Evolutionary conservation across 1,140 invertebrate species (phyloP).

Genomic region (Drosophila hydei): DNA sequence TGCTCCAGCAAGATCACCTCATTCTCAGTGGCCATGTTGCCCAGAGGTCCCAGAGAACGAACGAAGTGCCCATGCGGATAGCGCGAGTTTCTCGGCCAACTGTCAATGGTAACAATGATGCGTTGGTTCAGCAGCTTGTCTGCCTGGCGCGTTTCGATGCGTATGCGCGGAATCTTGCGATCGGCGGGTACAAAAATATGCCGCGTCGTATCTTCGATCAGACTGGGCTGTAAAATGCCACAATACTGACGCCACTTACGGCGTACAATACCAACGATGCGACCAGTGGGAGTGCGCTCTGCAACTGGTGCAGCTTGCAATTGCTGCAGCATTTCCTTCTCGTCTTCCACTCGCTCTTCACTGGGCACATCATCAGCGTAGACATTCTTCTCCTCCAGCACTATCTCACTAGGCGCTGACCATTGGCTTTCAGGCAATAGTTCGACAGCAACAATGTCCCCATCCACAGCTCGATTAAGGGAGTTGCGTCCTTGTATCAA

Average conservation of each 20-base stretch:
- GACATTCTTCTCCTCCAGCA: slow-evolving; percentile 92
- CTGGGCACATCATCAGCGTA: slow-evolving; percentile 89
- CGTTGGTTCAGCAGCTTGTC: slow-evolving; percentile 91
- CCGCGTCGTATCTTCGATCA: slow-evolving; percentile 88
- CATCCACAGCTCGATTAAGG: slow-evolving; percentile 98
- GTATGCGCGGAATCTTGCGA: slow-evolving; percentile 94
- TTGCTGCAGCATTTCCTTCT: slow-evolving; percentile 68
- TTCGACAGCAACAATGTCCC: slow-evolving; percentile 96
- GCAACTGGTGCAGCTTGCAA: slow-evolving; percentile 77
- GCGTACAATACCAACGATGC: slow-evolving; percentile 97
- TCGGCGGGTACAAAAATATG: slow-evolving; percentile 97
- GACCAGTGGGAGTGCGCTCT: slow-evolving; percentile 89
- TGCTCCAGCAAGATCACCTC: slow-evolving; percentile 98
- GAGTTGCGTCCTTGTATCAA: slow-evolving; percentile 94
- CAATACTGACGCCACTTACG: slow-evolving; percentile 99
- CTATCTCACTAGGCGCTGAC: slow-evolving; percentile 93
- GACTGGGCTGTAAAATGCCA: slow-evolving; percentile 94
- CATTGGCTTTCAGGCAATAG: slow-evolving; percentile 95
- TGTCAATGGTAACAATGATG: slow-evolving; percentile 96
- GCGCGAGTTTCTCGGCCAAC: slow-evolving; percentile 94
- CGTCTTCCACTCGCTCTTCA: slow-evolving; percentile 75
- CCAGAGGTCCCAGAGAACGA: slow-evolving; percentile 90
- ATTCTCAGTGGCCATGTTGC: slow-evolving; percentile 96
- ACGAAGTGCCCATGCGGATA: slow-evolving; percentile 94
- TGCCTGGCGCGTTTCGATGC: slow-evolving; percentile 96